Base-by-base conservation (phyloP, 37 sponge, comb jelly and placozoan genomes). In the Haliclona indistincta region DNA sequence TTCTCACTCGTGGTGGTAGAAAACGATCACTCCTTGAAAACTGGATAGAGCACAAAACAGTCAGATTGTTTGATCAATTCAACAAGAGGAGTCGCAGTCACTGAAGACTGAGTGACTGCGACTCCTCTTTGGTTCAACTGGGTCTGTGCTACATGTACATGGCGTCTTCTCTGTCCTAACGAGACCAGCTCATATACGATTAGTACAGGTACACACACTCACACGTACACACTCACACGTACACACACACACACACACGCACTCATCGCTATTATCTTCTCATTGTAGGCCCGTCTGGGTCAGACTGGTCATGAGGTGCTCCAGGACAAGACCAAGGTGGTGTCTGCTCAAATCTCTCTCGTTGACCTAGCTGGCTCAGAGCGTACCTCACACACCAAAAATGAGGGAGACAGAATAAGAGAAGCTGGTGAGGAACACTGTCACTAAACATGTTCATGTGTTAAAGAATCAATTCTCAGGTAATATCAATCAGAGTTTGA, bases 291-390 rank as follows among this genome's bases (percentile, higher is more conserved):
- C 1, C 96, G 93, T 0, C 75, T 95, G 39, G 93, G 91, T 64
- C 71, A 77, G 54, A 43, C 73, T 54, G 96, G 96, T 25, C 81
- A 82, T 56, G 86, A 88, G 53, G 89, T 95, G 19, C 38, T 77
- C 33, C 56, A 38, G 79, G 83, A 72, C 20, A 52, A 43, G 43
- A 22, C 38, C 52, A 35, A 64, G 41, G 52, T 77, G 25, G 38
- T 75, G 0, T 74, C 90, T 29, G 83, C 88, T 5, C 96, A 95
- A 87, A 78, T 98, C 4, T 98, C 99, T 7, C 76, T 98, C 62
- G 99, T 98, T 1, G 99, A 98, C 58, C 81, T 98, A 43, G 99
- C 99, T 36, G 99, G 99, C 13, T 95, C 96, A 4, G 99, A 98
- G 81, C 44, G 99, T 4, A 80, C 96, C 43, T 80, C 89, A 22